Base-by-base conservation (phyloP, 1,140 invertebrate species). In the Paraescarpia echinospica region DNA sequence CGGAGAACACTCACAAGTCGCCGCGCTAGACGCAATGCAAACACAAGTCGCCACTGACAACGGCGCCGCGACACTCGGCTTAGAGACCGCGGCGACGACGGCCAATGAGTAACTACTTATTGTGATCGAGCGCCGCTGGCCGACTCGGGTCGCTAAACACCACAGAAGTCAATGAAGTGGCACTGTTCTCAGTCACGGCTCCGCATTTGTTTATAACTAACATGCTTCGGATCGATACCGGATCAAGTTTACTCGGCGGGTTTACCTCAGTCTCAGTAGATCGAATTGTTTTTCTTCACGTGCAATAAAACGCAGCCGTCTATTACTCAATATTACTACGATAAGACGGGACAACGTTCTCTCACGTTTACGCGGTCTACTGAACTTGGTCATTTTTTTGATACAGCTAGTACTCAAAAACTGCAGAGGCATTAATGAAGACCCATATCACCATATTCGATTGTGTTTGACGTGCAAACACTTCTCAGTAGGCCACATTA, bases 11-110 rank as follows among this genome's bases (percentile, higher is more conserved):
- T 77, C 59, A 18, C 59, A 77, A 77, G 59, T 77, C 59, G 59
- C 59, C 59, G 59, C 59, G 41, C 12, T 77, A 77, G 59, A 27
- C 59, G 59, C 59, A 77, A 77, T 77, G 59, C 59, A 77, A 77
- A 77, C 59, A 77, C 59, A 77, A 77, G 59, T 77, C 59, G 59
- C 59, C 59, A 77, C 59, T 77, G 59, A 77, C 59, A 77, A 77
- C 59, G 59, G 59, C 59, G 59, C 59, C 9, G 59, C 59, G 59
- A 77, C 59, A 77, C 59, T 77, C 27, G 27, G 59, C 59, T 77
- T 77, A 77, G 59, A 27, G 59, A 77, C 59, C 59, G 59, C 48
- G 59, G 14, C 59, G 12, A 77, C 12, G 22, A 18, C 59, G 59
- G 59, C 59, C 59, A 77, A 77, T 77, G 59, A 77, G 59, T 77